Conservation (phyloP, 1,140 invertebrate species). For the Diprion similis region DNA sequence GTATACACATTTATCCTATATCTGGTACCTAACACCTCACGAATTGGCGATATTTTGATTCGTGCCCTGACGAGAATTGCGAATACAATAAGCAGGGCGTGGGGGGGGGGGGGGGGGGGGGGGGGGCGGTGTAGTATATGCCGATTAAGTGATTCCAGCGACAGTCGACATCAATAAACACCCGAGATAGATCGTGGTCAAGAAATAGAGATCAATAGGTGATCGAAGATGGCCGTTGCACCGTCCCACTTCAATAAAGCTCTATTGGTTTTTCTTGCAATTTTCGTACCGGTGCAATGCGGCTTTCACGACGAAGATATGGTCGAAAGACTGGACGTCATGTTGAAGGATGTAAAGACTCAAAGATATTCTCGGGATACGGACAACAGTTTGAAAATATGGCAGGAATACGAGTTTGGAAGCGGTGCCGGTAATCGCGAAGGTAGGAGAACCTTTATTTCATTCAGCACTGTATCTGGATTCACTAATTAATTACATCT, state of each 20-base stretch:
- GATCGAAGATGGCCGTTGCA: neutral
- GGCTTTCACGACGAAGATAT: neutral
- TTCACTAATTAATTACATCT: too few species aligned
- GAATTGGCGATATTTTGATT: too few species aligned
- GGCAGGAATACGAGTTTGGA: conserved; percentile 41
- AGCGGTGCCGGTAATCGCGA: conserved; percentile 43
- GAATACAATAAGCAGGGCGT: too few species aligned
- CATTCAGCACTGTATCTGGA: neutral
- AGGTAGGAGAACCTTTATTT: conserved; percentile 27
- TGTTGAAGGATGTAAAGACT: conserved; percentile 6
- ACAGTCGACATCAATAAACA: too few species aligned
- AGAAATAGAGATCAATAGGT: neutral
- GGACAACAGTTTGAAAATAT: conserved; percentile 27
- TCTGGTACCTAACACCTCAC: too few species aligned
- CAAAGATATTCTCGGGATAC: conserved; percentile 13
- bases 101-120: too few species aligned
- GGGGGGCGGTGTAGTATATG: too few species aligned
- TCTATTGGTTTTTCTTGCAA: neutral
- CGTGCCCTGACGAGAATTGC: too few species aligned
- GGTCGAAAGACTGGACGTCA: conserved; percentile 9
- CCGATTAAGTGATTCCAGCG: too few species aligned
- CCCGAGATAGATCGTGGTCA: too few species aligned
- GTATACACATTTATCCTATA: too few species aligned
- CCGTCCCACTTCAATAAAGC: neutral
- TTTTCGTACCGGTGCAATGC: neutral